phyloP scores from a whole-genome alignment of 2,797 vertebrate genomes.

The Parauchenoglanis ngamensis region DNA sequence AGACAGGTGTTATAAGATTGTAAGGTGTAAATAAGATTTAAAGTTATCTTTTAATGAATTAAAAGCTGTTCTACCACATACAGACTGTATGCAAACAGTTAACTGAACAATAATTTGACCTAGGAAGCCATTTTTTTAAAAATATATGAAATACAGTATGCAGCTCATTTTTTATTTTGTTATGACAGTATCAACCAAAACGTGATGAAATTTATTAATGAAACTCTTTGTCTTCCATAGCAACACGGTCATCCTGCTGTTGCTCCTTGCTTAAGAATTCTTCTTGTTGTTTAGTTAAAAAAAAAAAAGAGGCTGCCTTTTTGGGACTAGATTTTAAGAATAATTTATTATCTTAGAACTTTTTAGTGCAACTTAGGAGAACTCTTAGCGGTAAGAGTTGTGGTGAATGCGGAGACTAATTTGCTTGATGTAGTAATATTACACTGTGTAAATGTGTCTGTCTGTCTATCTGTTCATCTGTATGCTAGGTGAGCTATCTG shows the following conservation, averaged over 20 bases:
- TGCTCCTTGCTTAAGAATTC: background rate
- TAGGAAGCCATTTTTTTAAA: background rate
- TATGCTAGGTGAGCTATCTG: constrained; percentile 84
- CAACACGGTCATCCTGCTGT: background rate
- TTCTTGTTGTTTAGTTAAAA: background rate
- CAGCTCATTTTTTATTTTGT: background rate
- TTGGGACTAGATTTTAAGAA: background rate
- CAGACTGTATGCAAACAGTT: background rate
- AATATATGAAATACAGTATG: background rate
- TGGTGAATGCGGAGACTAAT: background rate
- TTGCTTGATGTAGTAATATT: background rate
- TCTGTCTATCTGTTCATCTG: background rate
- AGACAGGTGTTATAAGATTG: background rate
- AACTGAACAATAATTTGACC: background rate
- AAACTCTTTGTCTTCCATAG: background rate
- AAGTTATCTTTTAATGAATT: background rate
- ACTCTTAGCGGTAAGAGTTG: background rate
- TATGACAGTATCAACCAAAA: background rate
- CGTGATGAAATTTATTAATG: background rate
- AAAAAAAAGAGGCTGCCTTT: background rate
- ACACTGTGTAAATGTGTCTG: constrained; percentile 4
- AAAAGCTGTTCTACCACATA: background rate
- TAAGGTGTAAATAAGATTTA: background rate
- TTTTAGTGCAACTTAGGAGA: background rate
- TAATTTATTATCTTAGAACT: background rate